phyloP scores from a whole-genome alignment of 2,113 vertebrate genomes.

The Stegastes partitus region DNA sequence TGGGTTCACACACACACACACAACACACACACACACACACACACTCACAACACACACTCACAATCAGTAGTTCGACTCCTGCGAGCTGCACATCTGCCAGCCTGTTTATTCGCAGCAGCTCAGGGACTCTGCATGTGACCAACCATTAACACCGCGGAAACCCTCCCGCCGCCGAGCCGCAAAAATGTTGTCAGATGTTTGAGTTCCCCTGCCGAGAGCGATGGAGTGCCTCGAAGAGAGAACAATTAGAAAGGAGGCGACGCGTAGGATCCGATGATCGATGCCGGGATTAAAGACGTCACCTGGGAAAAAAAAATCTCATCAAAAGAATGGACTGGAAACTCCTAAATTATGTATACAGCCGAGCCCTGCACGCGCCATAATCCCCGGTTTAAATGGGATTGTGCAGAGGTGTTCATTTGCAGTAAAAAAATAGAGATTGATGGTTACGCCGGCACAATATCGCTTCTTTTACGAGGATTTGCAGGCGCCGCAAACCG shows the following conservation, averaged over 20 bases:
- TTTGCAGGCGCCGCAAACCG: constrained; percentile 39
- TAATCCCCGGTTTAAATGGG: constrained; percentile 31
- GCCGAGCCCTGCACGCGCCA: constrained; percentile 7
- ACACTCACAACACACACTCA: neutral
- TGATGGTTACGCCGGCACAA: constrained; percentile 29
- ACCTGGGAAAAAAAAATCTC: constrained; percentile 32
- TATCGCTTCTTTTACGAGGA: constrained; percentile 19
- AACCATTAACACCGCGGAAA: neutral
- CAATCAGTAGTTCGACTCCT: neutral
- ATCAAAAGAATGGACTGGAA: constrained; percentile 23
- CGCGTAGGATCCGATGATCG: neutral
- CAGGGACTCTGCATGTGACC: neutral
- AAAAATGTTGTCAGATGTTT: neutral
- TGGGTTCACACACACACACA: neutral
- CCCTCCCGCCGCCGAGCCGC: constrained; percentile 2
- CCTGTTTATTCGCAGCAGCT: constrained; percentile 7
- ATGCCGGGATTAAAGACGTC: neutral
- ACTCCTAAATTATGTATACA: constrained; percentile 18
- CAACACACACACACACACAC: neutral
- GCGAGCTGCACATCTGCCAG: neutral
- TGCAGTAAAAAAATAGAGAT: constrained; percentile 58
- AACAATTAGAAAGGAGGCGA: constrained; percentile 9
- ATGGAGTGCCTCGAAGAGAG: neutral
- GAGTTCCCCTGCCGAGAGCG: constrained; percentile 3
- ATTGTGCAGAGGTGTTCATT: constrained; percentile 42